Evolutionary conservation across 2,888 invertebrate species (phyloP), one percentile per base, ranked within the genome.

Genomic region (Drosophila prolongata): DNA sequence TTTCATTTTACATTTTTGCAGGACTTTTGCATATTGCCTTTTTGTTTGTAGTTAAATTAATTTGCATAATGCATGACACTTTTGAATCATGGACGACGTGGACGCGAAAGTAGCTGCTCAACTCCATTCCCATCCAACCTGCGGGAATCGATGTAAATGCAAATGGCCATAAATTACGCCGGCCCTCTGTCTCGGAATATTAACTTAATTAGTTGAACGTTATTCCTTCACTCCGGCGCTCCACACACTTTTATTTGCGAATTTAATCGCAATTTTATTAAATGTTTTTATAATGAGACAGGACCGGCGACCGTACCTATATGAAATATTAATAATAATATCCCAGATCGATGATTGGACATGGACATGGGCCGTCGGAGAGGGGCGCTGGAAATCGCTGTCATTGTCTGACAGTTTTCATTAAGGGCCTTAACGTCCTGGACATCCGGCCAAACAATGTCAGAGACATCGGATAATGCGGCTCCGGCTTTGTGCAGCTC

Each of bases 171-270:
- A 75, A 75, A 75, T 69, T 62, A 54, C 61, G 16, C 35, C 11
- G 24, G 19, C 58, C 35, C 44, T 19, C 44, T 40, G 54, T 65
- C 49, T 47, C 53, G 57, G 60, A 60, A 62, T 72, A 67, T 76
- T 77, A 72, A 77, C 75, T 77, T 78, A 75, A 77, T 78, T 77
- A 70, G 68, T 77, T 77, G 70, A 53, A 58, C 78, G 65, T 66
- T 66, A 66, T 70, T 74, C 37, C 50, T 59, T 16, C 64, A 37
- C 38, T 30, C 24, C 30, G 10, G 0, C 49, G 40, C 59, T 37
- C 40, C 14, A 10, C 35, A 11, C 61, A 13, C 14, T 61, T 65
- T 52, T 62, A 44, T 64, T 72, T 58, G 49, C 44, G 68, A 75
- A 58, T 76, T 75, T 75, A 75, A 75, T 75, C 70, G 59, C 43